Evolutionary conservation across 2,888 invertebrate species (phyloP), one percentile per base, ranked within the genome.

Genomic region (Protodeltote pygarga): DNA sequence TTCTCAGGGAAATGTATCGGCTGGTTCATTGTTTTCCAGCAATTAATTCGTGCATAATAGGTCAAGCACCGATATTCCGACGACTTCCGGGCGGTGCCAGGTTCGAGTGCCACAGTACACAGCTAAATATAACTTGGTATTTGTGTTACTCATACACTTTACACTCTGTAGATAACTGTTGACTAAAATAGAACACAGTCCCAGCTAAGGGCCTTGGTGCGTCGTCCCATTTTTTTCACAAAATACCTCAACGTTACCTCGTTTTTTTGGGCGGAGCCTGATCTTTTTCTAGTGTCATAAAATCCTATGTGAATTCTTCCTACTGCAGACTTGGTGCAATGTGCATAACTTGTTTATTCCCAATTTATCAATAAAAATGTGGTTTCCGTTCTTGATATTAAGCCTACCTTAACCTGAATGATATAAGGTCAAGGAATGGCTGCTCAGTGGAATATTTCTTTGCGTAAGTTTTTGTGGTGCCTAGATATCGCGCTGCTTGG

Each of bases 71-170:
- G 73, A 67, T 77, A 68, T 58, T 70, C 69, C 72, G 77, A 79
- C 76, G 75, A 84, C 81, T 83, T 86, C 85, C 85, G 77, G 77
- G 71, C 73, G 52, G 64, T 70, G 69, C 72, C 72, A 74, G 74
- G 71, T 77, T 78, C 67, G 75, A 76, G 72, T 73, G 66, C 65
- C 54, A 40, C 54, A 49, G 23, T 45, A 55, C 53, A 51, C 52
- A 31, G 62, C 78, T 81, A 79, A 78, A 81, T 81, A 79, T 85
- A 83, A 79, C 73, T 71, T 53, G 65, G 39, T 55, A 60, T 53
- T 24, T 39, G 53, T 45, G 49, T 55, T 53, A 63, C 45, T 71
- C 71, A 67, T 75, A 69, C 65, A 66, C 65, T 71, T 69, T n/a
- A n/a, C n/a, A 66, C 65, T 61, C 64, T 59, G 54, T 61, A 61